phyloP scores from a whole-genome alignment of 2,113 vertebrate genomes.

The Hyaena hyaena region DNA sequence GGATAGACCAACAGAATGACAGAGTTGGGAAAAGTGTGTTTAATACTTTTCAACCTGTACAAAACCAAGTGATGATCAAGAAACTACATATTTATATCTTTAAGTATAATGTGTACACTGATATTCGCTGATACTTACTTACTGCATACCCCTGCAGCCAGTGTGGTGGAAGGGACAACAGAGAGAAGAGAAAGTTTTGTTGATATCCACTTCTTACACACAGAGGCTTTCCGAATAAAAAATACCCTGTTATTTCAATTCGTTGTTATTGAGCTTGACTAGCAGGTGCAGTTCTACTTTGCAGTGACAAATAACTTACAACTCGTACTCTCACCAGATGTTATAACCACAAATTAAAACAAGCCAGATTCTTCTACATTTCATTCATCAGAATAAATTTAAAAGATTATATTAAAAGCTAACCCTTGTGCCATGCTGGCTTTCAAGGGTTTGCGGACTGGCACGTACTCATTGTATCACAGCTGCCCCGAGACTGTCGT shows the following conservation, averaged over 20 bases:
- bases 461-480: rapidly evolving
- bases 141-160: not conserved
- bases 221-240: constrained; percentile 45
- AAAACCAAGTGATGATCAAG: not conserved
- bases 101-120: not conserved
- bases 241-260: constrained; percentile 39
- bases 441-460: not conserved
- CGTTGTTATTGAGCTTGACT: not conserved
- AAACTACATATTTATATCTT: not conserved
- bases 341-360: constrained; percentile 41
- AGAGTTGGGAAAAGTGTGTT: not conserved
- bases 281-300: constrained; percentile 25
- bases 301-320: constrained; percentile 50
- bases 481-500: not conserved
- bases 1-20: not conserved
- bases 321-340: constrained; percentile 18
- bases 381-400: constrained; percentile 8
- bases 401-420: not conserved
- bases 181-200: not conserved
- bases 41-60: not conserved
- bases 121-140: not conserved
- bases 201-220: not conserved
- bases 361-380: not conserved
- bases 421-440: not conserved
- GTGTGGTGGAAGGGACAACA: not conserved